Base-by-base conservation (phyloP, 2,797 vertebrate genomes). In the Sebastes trivittatus region DNA sequence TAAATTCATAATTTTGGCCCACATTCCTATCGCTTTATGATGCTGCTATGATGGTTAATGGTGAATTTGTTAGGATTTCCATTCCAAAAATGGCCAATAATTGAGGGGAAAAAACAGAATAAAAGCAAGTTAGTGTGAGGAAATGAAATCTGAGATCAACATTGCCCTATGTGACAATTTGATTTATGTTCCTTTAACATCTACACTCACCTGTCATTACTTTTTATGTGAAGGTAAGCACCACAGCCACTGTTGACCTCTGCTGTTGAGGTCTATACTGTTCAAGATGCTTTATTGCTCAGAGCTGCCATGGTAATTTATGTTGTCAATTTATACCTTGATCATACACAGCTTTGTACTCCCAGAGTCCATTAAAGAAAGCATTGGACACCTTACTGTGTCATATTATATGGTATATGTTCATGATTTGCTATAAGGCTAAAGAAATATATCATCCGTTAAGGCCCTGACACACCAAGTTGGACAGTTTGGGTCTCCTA, bases 221-320 rank as follows among this genome's bases (percentile, higher is more conserved):
- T 67, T 85, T 83, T 82, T 80, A 84, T 87, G 71, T 81, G 78
- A 65, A 84, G 72, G 46, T 77, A 82, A 82, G 60, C 75, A 77
- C 64, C 38, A 9, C 49, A 76, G 76, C 23, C 54, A 69, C 58
- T 54, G 75, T 59, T 89, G 82, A 87, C 82, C 82, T 34, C 63
- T 29, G 29, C 11, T 52, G 46, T 77, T 60, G 36, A 65, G 73
- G 62, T 32, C 62, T 52, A 14, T 29, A 61, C 54, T 70, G 73
- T 82, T 85, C 79, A 81, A 77, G 46, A 64, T 74, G 65, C 77
- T 87, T 85, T 79, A 77, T 54, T 54, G 64, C 76, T 77, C 52
- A 22, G 29, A 58, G 69, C 83, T 69, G 75, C 72, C 76, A 34
- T 5, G 18, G 20, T 75, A 72, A 81, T 79, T 84, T 80, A 86